phyloP scores from a whole-genome alignment of 1,140 invertebrate species.

The Steinernema feltiae region DNA sequence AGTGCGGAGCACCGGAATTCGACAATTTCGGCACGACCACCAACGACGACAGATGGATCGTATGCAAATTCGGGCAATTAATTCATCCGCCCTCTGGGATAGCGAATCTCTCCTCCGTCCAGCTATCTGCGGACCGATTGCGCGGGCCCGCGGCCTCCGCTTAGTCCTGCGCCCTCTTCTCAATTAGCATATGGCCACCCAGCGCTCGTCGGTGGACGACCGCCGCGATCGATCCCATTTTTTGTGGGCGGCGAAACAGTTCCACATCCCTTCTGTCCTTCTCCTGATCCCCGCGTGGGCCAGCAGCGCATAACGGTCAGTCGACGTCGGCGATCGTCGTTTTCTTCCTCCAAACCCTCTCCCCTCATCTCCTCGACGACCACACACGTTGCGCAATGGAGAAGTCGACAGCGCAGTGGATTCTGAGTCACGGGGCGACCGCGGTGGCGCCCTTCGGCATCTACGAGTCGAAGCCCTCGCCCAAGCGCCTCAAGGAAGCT shows the following conservation, averaged over 20 bases:
- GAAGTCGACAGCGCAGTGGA: not conserved
- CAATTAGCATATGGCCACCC: conserved; percentile 15
- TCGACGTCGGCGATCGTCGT: conserved; percentile 6
- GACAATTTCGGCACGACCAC: not conserved
- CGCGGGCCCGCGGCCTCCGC: not conserved
- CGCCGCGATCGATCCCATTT: not conserved
- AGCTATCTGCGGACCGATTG: conserved; percentile 5
- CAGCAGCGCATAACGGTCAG: conserved; percentile 12
- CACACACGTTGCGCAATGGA: not conserved
- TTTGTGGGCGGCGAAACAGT: conserved; percentile 6
- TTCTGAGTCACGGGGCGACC: not conserved
- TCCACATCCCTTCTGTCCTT: not conserved
- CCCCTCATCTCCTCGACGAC: not conserved
- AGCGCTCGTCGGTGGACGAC: not conserved
- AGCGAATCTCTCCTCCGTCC: not conserved
- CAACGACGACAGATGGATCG: conserved; percentile 1
- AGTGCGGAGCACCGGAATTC: too few relatives aligned
- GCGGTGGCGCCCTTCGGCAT: not conserved
- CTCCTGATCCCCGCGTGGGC: not conserved
- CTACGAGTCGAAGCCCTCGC: not conserved
- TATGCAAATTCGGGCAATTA: conserved; percentile 8
- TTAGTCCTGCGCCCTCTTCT: not conserved
- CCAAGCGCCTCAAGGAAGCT: not conserved
- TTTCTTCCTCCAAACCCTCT: not conserved
- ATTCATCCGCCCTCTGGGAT: not conserved